phyloP scores from a whole-genome alignment of 2,797 vertebrate species.

The Esox masquinongy region DNA sequence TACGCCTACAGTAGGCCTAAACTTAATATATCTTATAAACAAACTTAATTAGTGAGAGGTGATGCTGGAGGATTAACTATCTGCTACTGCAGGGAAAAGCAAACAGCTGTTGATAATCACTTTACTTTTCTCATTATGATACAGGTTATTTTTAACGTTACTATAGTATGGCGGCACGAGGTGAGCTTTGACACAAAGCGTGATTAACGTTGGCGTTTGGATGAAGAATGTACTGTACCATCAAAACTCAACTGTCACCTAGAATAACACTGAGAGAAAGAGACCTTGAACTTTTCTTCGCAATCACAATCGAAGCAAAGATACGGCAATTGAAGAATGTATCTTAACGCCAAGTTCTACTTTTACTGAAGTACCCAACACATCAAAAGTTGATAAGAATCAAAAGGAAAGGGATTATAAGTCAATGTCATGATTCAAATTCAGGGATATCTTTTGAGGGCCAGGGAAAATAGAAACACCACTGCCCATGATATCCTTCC shows the following conservation, averaged over 20 bases:
- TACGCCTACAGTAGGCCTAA: conserved; percentile 67
- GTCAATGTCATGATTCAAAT: not conserved
- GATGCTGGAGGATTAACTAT: conserved; percentile 33
- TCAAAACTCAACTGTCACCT: conserved; percentile 1
- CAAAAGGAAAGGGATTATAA: not conserved
- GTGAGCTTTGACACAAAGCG: conserved; percentile 32
- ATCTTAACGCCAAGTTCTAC: not conserved
- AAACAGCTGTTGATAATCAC: conserved; percentile 57
- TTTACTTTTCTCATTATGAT: conserved; percentile 43
- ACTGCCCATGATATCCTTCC: not conserved
- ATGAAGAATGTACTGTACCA: not conserved
- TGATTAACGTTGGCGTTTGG: conserved; percentile 48
- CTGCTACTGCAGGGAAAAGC: conserved; percentile 29
- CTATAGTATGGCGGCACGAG: conserved; percentile 51
- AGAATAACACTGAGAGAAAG: not conserved
- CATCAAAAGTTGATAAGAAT: conserved; percentile 1
- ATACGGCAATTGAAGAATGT: not conserved
- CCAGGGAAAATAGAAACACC: conserved; percentile 8
- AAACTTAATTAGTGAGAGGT: conserved; percentile 31
- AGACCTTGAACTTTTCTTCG: not conserved
- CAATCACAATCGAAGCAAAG: not conserved
- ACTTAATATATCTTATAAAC: conserved; percentile 59
- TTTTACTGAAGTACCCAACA: not conserved
- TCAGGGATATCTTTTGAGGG: conserved; percentile 1
- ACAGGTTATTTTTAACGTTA: conserved; percentile 45